Evolutionary conservation across 2,888 invertebrate species (phyloP), one percentile per base, ranked within the genome.

Genomic region (Aphidius colemani): DNA sequence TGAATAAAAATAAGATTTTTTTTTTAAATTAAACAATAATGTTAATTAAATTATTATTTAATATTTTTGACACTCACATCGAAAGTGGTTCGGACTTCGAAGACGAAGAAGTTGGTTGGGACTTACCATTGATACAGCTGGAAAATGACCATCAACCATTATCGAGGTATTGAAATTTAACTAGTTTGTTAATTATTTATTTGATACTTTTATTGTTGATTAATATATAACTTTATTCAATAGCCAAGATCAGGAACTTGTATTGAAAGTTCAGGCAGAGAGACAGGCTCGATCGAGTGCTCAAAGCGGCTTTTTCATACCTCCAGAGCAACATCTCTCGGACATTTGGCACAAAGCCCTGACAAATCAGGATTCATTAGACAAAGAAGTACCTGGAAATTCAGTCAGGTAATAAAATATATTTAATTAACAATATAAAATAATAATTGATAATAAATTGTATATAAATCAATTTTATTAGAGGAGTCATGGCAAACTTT

Each of bases 71-170:
- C 78, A 75, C 75, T 79, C 79, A 74, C 77, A 81, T 76, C 80
- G 79, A 67, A 80, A 82, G 81, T 81, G 81, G 81, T 79, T 81
- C 82, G 81, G 84, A 86, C 73, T 87, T 81, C 76, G 81, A 85
- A 77, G 83, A 83, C 74, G 84, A 85, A 68, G 84, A 85, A 74
- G 85, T 83, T 75, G 85, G 86, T 66, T 88, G 88, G 88, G 88
- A 88, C 80, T 84, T 85, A 78, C 87, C 87, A 76, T 76, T 83
- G 78, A 81, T 78, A 79, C 82, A 78, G 76, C 80, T 81, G 73
- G 82, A 82, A 79, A 82, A 82, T 79, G 80, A 83, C 78, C 80
- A 80, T 72, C 82, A 80, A 48, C 81, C 80, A 72, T 72, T 74
- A 67, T 69, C 77, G 80, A 81, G 80, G 81, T 81, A 79, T n/a